Conservation (phyloP, 2,888 invertebrate genomes). For the Deilephila porcellus region DNA sequence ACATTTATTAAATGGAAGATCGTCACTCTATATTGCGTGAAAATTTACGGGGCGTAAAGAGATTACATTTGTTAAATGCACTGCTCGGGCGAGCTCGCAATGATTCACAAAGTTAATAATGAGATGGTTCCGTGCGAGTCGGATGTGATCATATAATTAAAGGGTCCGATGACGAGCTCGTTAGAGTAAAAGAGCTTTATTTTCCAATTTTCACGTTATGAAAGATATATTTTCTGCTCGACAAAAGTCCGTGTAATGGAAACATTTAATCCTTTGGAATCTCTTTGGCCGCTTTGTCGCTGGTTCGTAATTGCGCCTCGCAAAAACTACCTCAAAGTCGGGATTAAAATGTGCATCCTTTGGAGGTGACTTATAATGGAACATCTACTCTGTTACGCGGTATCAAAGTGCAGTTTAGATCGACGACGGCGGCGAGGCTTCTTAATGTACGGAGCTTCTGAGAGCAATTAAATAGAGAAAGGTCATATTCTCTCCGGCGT, state of each 20-base stretch:
- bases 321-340: slow-evolving; percentile 70
- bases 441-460: slow-evolving; percentile 52
- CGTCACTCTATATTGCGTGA: too few species aligned
- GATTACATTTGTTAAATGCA: too few species aligned
- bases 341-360: slow-evolving; percentile 69
- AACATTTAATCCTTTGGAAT: slow-evolving; percentile 75
- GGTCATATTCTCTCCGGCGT: slow-evolving; percentile 56
- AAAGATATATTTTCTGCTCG: slow-evolving; percentile 46
- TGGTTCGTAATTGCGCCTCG: slow-evolving; percentile 66
- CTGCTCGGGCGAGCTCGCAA: background rate
- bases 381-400: slow-evolving; percentile 43
- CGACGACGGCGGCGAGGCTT: slow-evolving; percentile 26
- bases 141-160: slow-evolving; percentile 18
- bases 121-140: background rate
- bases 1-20: too few species aligned
- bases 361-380: slow-evolving; percentile 36
- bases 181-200: slow-evolving; percentile 36
- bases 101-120: slow-evolving; percentile 2
- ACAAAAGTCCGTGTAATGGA: slow-evolving; percentile 65
- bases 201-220: slow-evolving; percentile 34
- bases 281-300: slow-evolving; percentile 66
- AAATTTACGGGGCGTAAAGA: too few species aligned
- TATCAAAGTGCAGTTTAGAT: slow-evolving; percentile 42
- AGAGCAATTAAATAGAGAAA: slow-evolving; percentile 66
- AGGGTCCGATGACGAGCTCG: slow-evolving; percentile 20